These are phyloP conservation scores for Drosophila pectinifera DNA, from an alignment of 1,140 invertebrate species.

Conservation along the genomic window DNA sequence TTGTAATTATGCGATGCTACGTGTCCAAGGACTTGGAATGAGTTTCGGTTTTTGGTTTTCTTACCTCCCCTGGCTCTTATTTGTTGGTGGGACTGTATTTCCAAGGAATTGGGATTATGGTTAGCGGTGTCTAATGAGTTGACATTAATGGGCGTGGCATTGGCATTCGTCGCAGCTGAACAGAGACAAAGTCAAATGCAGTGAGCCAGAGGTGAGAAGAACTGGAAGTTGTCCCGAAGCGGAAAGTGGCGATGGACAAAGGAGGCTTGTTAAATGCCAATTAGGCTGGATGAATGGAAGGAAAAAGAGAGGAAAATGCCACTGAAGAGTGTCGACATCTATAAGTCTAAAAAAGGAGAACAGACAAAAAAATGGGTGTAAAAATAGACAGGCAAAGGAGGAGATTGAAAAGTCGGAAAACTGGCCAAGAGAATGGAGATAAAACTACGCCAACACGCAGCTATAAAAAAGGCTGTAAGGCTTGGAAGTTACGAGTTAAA, in stretches of 20 bases:
- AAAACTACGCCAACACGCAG: slow-evolving; percentile 3
- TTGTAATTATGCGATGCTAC: slow-evolving; percentile 80
- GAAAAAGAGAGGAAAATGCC: slow-evolving; percentile 10
- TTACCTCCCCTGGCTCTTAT: slow-evolving; percentile 1
- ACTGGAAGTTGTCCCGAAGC: background rate
- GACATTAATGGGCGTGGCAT: slow-evolving; percentile 58
- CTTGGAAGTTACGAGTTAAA: background rate
- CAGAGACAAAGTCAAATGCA: slow-evolving; percentile 12
- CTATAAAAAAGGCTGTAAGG: background rate
- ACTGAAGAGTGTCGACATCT: slow-evolving; percentile 19
- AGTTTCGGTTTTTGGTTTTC: slow-evolving; percentile 18
- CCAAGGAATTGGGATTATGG: slow-evolving; percentile 56
- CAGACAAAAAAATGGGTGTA: background rate
- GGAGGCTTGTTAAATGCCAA: slow-evolving; percentile 48
- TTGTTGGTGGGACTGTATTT: slow-evolving; percentile 1
- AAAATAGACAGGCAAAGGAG: slow-evolving; percentile 1
- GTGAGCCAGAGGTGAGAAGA: slow-evolving; percentile 9
- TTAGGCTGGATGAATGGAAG: slow-evolving; percentile 17
- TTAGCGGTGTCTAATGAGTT: slow-evolving; percentile 70
- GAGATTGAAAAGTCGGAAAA: background rate
- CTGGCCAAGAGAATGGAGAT: background rate
- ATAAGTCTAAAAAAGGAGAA: slow-evolving; percentile 20
- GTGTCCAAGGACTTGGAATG: slow-evolving; percentile 55
- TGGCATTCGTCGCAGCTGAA: slow-evolving; percentile 13
- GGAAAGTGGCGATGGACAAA: slow-evolving; percentile 6